Conservation (phyloP, 2,888 invertebrate species). For the Macrosoma leucophasiata region DNA sequence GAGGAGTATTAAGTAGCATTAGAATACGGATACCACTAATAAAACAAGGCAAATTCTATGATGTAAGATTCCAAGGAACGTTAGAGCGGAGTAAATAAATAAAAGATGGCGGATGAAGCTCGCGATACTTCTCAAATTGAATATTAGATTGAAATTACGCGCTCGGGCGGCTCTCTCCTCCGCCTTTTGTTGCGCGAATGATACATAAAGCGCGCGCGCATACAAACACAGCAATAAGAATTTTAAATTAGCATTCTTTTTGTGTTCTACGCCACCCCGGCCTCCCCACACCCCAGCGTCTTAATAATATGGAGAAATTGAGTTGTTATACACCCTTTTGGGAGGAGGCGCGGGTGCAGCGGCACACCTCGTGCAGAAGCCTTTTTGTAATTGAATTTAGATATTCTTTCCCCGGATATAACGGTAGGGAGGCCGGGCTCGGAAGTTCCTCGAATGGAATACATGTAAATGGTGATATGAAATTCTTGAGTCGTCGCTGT, state of each 20-base stretch:
- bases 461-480: slow-evolving; percentile 46
- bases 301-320: slow-evolving; percentile 74
- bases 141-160: slow-evolving; percentile 75
- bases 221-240: slow-evolving; percentile 71
- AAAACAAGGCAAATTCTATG: slow-evolving; percentile 33
- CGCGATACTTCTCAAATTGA: slow-evolving; percentile 69
- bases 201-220: slow-evolving; percentile 73
- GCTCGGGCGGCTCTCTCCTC: slow-evolving; percentile 64
- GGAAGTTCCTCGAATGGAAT: slow-evolving; percentile 52
- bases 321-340: slow-evolving; percentile 72
- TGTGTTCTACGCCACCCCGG: slow-evolving; percentile 63
- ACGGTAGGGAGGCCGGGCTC: slow-evolving; percentile 52
- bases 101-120: slow-evolving; percentile 58
- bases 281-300: slow-evolving; percentile 59
- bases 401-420: slow-evolving; percentile 68
- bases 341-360: slow-evolving; percentile 69
- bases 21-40: slow-evolving; percentile 27
- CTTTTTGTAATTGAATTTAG: slow-evolving; percentile 76
- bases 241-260: slow-evolving; percentile 76
- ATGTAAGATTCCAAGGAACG: slow-evolving; percentile 47
- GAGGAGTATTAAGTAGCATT: too few relatives aligned
- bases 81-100: slow-evolving; percentile 56
- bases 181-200: slow-evolving; percentile 67
- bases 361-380: slow-evolving; percentile 65
- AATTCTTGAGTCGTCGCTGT: slow-evolving; percentile 50